Percentiles rank a stretch among this genome's conserved stretches.
Conservation (phyloP, 2,113 vertebrate genomes). For the Megalops atlanticus region DNA sequence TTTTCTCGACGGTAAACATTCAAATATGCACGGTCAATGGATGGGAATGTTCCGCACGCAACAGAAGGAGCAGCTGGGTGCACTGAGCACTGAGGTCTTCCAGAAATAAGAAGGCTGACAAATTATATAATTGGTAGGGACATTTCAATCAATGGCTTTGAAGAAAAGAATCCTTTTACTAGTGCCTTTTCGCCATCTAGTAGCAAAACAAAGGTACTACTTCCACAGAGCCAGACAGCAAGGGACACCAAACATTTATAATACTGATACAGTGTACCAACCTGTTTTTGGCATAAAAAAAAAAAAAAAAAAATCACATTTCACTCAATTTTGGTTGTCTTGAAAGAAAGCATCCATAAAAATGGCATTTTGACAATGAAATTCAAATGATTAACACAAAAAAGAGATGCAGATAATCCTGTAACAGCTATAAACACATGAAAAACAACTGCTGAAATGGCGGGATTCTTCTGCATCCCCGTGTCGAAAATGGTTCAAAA, state of each 20-base stretch:
- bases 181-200: not conserved
- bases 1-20: not conserved
- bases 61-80: not conserved
- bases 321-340: too few species aligned
- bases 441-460: constrained; percentile 13
- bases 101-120: not conserved
- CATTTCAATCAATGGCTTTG: not conserved
- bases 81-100: not conserved
- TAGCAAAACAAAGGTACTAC: not conserved
- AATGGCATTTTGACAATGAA: not conserved
- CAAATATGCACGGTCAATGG: not conserved
- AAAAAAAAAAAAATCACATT: too few species aligned
- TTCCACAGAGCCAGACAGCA: too few species aligned
- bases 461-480: not conserved
- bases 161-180: not conserved
- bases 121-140: not conserved
- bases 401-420: constrained; percentile 11
- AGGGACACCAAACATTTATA: too few species aligned
- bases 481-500: constrained; percentile 18
- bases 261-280: too few species aligned
- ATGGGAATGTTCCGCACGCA: not conserved
- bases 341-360: too few species aligned
- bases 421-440: constrained; percentile 16
- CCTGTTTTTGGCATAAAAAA: too few species aligned
- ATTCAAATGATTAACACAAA: not conserved